phyloP scores from a whole-genome alignment of 2,113 vertebrate genomes.

The Siphamia tubifer region DNA sequence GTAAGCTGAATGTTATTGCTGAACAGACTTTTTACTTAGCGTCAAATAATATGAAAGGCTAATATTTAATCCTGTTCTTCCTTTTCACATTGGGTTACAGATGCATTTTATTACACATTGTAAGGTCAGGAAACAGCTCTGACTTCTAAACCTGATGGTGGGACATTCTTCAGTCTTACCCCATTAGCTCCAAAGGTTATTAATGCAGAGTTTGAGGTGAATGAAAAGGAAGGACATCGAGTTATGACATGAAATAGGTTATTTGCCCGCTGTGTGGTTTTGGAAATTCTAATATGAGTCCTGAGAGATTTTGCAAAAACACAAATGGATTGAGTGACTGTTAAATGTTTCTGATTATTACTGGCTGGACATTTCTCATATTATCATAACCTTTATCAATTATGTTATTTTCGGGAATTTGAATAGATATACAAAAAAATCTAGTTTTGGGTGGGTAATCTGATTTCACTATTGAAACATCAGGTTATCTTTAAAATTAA shows the following conservation, averaged over 20 bases:
- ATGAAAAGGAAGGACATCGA: slow-evolving; percentile 36
- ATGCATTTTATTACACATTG: slow-evolving; percentile 46
- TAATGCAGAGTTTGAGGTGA: slow-evolving; percentile 31
- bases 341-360: neutral
- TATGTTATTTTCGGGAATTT: neutral
- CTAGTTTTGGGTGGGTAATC: too few relatives aligned
- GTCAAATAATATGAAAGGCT: slow-evolving; percentile 16
- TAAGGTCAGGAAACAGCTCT: slow-evolving; percentile 31
- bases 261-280: slow-evolving; percentile 5
- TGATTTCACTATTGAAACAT: too few relatives aligned
- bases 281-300: slow-evolving; percentile 8
- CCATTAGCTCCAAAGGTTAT: slow-evolving; percentile 46
- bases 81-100: slow-evolving; percentile 15
- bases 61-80: neutral
- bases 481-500: too few relatives aligned
- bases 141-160: slow-evolving; percentile 23
- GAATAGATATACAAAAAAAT: neutral
- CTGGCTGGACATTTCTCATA: neutral
- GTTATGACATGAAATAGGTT: slow-evolving; percentile 17
- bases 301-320: slow-evolving; percentile 9
- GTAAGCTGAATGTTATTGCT: neutral
- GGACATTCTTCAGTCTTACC: slow-evolving; percentile 39
- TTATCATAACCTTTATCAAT: neutral
- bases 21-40: neutral
- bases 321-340: slow-evolving; percentile 6